A percentile compares a stretch with the other conserved stretches of the same genome.
Evolutionary conservation across 2,113 vertebrate species (phyloP).

Genomic region (Egretta garzetta): DNA sequence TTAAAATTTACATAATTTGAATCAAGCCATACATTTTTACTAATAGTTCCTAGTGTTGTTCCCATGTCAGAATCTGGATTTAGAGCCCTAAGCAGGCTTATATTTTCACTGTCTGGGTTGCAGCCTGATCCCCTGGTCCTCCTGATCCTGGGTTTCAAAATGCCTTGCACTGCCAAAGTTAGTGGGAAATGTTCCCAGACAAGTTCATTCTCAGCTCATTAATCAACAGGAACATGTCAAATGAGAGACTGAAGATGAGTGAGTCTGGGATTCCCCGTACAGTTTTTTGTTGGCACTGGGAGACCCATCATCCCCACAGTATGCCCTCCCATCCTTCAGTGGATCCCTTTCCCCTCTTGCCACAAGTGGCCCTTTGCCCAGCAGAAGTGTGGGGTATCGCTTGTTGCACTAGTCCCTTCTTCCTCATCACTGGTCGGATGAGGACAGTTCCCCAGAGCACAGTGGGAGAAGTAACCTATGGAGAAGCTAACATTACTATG

Average conservation of each 20-base stretch:
- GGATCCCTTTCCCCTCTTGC: background rate
- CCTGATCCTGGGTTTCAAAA: constrained; percentile 26
- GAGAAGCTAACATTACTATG: background rate
- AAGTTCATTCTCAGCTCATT: constrained; percentile 19
- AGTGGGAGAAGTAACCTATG: background rate
- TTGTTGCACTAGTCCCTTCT: background rate
- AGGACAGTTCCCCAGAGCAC: background rate
- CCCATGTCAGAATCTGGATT: constrained; percentile 7
- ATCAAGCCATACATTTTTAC: background rate
- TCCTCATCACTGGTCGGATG: background rate
- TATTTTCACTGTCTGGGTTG: background rate
- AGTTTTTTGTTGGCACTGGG: background rate
- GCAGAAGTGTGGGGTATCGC: background rate
- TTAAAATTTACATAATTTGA: background rate
- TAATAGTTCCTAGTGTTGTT: background rate
- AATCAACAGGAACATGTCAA: background rate
- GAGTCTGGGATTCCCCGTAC: background rate
- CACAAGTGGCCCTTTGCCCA: background rate
- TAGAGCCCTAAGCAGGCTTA: background rate
- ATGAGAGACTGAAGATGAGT: background rate
- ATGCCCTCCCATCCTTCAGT: background rate
- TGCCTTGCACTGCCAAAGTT: constrained; percentile 1
- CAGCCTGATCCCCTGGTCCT: constrained; percentile 4
- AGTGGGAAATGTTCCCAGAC: background rate
- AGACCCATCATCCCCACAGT: background rate